Conservation (phyloP, 2,113 vertebrate genomes). For the Bos taurus region DNA sequence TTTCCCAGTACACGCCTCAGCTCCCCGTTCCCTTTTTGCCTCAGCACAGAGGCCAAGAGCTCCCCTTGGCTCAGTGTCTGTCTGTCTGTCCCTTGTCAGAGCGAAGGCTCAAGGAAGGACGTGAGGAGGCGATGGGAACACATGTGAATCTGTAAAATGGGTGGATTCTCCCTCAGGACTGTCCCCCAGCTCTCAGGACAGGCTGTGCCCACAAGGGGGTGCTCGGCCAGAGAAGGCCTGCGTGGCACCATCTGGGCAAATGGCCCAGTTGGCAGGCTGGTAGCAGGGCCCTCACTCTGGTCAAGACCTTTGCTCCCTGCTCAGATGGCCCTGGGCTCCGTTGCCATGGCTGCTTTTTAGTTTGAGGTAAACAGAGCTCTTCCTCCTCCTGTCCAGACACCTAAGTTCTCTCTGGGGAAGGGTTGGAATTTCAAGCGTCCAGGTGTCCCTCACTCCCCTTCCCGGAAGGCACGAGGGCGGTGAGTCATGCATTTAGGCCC, state of each 20-base stretch:
- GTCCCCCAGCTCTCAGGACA: background rate
- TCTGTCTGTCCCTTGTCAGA: background rate
- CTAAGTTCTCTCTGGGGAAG: background rate
- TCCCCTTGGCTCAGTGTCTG: background rate
- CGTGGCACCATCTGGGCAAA: background rate
- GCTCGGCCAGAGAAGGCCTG: constrained; percentile 2
- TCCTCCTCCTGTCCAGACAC: background rate
- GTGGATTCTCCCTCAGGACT: background rate
- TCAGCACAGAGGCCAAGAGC: background rate
- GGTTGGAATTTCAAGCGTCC: constrained; percentile 29
- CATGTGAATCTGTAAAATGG: background rate
- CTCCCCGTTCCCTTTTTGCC: background rate
- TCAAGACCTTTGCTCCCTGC: constrained; percentile 58
- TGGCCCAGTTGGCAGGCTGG: background rate
- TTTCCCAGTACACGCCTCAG: background rate
- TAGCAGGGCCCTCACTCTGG: background rate
- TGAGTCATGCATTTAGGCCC: constrained; percentile 38
- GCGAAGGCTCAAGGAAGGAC: background rate
- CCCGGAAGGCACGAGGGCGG: background rate
- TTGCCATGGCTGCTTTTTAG: constrained; percentile 22
- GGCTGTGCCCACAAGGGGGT: constrained; percentile 62
- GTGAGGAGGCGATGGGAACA: background rate
- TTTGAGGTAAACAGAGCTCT: constrained; percentile 58
- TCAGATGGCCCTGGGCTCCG: background rate
- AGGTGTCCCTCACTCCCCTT: background rate